Evolutionary conservation across 1,140 invertebrate species (phyloP), one percentile per base, ranked within the genome.

Genomic region (Cheumatopsyche charites): DNA sequence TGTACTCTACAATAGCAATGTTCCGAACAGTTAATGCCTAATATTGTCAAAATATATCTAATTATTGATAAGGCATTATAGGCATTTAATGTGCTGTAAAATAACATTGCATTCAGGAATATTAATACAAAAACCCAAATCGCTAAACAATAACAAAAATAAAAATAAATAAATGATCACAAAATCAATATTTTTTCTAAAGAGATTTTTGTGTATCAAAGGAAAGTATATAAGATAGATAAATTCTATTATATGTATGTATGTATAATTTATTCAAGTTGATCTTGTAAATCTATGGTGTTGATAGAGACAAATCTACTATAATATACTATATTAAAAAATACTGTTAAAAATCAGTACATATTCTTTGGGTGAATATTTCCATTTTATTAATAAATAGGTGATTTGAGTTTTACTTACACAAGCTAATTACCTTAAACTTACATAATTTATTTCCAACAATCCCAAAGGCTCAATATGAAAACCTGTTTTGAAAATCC

Each of bases 11-110:
- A 12, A n/a, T 58, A 19, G 55, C 55, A 58, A 58, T 68, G 29
- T 68, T 70, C 61, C 26, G 11, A 61, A 62, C 61, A 41, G 41
- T 70, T 70, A 62, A 70, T 49, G 55, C 68, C 68, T 74, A 74
- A 74, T 74, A 74, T 74, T 74, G 73, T 74, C 73, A 62, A 74
- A 74, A 74, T 74, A 47, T 47, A 70, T 73, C 72, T 73, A 70
- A 66, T 70, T 70, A 71, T 62, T 55, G 52, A 70, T 74, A 74
- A 74, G 73, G 73, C 73, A 74, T 68, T 55, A 68, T 36, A 68
- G 66, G 66, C 43, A 68, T 68, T 42, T 29, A 42, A 63, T 15
- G 29, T 63, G 62, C 62, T 17, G 15, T 43, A 12, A 63, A 63
- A 2, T 36, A 36, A 36, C 29, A 9, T 36, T 36, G 29, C 29